Conservation (phyloP, 2,888 invertebrate genomes). For the Amiota mariae region DNA sequence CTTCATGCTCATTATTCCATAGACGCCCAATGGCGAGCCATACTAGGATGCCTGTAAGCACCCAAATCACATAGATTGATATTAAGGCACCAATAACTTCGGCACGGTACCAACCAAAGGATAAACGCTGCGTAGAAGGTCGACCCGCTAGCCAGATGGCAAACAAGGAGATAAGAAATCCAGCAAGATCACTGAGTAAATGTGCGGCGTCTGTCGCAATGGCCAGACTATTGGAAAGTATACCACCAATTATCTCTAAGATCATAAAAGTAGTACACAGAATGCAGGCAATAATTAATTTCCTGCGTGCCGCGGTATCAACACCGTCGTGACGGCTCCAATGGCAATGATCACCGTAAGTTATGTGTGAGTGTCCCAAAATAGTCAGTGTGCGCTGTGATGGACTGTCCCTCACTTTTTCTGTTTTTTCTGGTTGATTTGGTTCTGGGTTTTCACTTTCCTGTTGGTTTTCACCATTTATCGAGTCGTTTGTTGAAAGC, state of each 20-base stretch:
- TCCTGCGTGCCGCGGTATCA: slow-evolving; percentile 46
- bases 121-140: slow-evolving; percentile 77
- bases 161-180: slow-evolving; percentile 55
- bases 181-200: slow-evolving; percentile 52
- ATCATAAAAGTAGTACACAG: slow-evolving; percentile 51
- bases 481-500: too few relatives aligned
- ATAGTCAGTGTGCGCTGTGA: slow-evolving; percentile 50
- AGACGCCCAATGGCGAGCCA: slow-evolving; percentile 92
- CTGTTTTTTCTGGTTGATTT: too few relatives aligned
- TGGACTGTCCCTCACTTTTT: neutral
- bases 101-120: slow-evolving; percentile 94
- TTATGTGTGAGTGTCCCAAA: slow-evolving; percentile 44
- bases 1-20: slow-evolving; percentile 84
- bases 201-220: slow-evolving; percentile 60
- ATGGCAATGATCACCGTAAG: slow-evolving; percentile 50
- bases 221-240: slow-evolving; percentile 52
- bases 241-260: slow-evolving; percentile 49
- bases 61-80: slow-evolving; percentile 97
- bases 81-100: slow-evolving; percentile 97
- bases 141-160: slow-evolving; percentile 46
- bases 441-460: too few relatives aligned
- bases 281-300: slow-evolving; percentile 50
- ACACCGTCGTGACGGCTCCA: slow-evolving; percentile 25
- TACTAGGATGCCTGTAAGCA: slow-evolving; percentile 94
- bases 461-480: too few relatives aligned